phyloP scores from a whole-genome alignment of 2,113 vertebrate genomes.

The Verasper variegatus region DNA sequence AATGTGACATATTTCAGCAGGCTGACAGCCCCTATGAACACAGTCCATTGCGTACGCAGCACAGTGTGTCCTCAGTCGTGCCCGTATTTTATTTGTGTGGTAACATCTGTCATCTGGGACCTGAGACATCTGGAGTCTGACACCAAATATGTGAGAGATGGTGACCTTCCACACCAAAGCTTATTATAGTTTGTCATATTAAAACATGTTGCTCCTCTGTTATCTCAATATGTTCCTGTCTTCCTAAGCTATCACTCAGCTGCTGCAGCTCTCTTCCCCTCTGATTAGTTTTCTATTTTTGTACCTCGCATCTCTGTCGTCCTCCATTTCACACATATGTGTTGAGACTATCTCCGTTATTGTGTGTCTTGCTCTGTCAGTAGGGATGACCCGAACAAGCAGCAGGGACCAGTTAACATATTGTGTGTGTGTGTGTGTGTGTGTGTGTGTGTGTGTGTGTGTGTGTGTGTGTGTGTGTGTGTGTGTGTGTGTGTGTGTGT shows the following conservation, averaged over 20 bases:
- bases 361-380: neutral
- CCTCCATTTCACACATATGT: slow-evolving; percentile 23
- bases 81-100: slow-evolving; percentile 39
- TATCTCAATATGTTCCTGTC: slow-evolving; percentile 36
- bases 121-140: slow-evolving; percentile 49
- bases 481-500: neutral
- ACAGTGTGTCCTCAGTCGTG: slow-evolving; percentile 18
- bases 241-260: slow-evolving; percentile 24
- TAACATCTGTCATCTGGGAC: slow-evolving; percentile 49
- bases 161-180: slow-evolving; percentile 37
- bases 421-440: neutral
- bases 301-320: slow-evolving; percentile 17
- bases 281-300: slow-evolving; percentile 30
- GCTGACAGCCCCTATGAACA: slow-evolving; percentile 22
- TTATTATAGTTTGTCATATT: slow-evolving; percentile 48
- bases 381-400: slow-evolving; percentile 23
- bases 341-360: slow-evolving; percentile 24
- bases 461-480: neutral
- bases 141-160: slow-evolving; percentile 18
- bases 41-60: neutral
- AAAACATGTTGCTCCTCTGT: slow-evolving; percentile 28
- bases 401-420: slow-evolving; percentile 44
- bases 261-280: slow-evolving; percentile 12
- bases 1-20: slow-evolving; percentile 25
- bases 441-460: neutral